Conservation (phyloP, 2,797 vertebrate genomes). For the Schizopygopsis pylzovi region DNA sequence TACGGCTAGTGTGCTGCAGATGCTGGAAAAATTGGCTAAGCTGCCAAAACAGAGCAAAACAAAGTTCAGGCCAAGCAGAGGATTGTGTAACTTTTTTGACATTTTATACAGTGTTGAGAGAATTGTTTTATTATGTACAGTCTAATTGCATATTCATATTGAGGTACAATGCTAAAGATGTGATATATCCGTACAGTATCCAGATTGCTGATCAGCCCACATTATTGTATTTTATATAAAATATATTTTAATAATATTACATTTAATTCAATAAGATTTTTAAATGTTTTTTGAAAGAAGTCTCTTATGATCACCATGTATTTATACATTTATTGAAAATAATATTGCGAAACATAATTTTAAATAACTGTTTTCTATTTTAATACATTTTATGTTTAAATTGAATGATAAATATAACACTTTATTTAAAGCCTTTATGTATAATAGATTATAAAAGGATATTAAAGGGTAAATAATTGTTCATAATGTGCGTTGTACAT, state of each 20-base stretch:
- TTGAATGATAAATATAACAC: not conserved
- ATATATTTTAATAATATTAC: not conserved
- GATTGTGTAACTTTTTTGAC: slow-evolving; percentile 11
- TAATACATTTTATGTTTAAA: not conserved
- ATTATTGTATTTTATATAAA: not conserved
- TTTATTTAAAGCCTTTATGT: not conserved
- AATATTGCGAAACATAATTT: not conserved
- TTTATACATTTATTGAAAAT: not conserved
- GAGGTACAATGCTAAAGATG: not conserved
- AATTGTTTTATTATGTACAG: not conserved
- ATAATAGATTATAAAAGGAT: not conserved
- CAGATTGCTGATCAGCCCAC: not conserved
- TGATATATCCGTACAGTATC: not conserved
- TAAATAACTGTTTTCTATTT: not conserved
- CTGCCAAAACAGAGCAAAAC: slow-evolving; percentile 27
- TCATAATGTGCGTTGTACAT: not conserved
- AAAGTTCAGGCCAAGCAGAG: slow-evolving; percentile 7
- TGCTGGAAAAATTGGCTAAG: not conserved
- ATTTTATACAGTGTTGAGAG: not conserved
- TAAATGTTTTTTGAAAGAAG: not conserved
- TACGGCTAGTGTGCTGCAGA: slow-evolving; percentile 4
- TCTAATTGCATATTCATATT: not conserved
- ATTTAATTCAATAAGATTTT: not conserved
- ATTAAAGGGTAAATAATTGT: not conserved
- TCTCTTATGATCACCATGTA: not conserved